Evolutionary conservation across 2,113 vertebrate genomes (phyloP), one percentile per base, ranked within the genome.

Genomic region (Myotis davidii): DNA sequence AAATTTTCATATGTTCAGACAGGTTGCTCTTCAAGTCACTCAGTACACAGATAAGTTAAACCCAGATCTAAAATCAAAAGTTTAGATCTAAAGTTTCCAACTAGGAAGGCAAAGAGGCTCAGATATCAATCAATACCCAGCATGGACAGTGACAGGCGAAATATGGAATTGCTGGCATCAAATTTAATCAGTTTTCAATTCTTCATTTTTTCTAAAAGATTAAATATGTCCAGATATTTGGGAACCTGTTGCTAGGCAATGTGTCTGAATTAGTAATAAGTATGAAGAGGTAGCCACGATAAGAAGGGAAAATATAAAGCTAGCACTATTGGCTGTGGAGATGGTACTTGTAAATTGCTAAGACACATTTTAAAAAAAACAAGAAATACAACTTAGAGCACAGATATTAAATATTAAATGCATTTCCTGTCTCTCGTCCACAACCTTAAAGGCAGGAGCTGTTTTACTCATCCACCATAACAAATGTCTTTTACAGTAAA

Each of bases 211-310:
- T 85, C 45, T 65, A 52, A 90, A 92, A 61, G 64, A 87, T n/a
- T 92, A 74, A 89, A 67, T 83, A 77, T 25, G 21, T 82, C 23
- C 54, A 78, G 76, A 65, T 78, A 67, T 50, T 29, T 59, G 69
- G 45, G 76, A 82, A 92, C n/a, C 45, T 86, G 37, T 92, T 85
- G 37, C 90, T 90, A 90, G 27, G 54, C 59, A 86, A 86, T 56
- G 37, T 13, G 16, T n/a, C 54, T 90, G 82, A 92, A 92, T 83
- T 92, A 86, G 85, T 92, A 92, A 82, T 77, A 67, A 81, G 54
- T 85, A 42, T 48, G 61, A 94, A 92, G 45, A 72, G 39, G 50
- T 27, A 96, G n/a, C 61, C 81, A 83, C 17, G 45, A 45, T 64
- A 92, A 92, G 74, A 77, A 56, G 79, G 17, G 76, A 29, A 73